These are phyloP conservation scores for Criorhina ranunculi DNA, from an alignment of 2,888 invertebrate species.

Conservation along the genomic window DNA sequence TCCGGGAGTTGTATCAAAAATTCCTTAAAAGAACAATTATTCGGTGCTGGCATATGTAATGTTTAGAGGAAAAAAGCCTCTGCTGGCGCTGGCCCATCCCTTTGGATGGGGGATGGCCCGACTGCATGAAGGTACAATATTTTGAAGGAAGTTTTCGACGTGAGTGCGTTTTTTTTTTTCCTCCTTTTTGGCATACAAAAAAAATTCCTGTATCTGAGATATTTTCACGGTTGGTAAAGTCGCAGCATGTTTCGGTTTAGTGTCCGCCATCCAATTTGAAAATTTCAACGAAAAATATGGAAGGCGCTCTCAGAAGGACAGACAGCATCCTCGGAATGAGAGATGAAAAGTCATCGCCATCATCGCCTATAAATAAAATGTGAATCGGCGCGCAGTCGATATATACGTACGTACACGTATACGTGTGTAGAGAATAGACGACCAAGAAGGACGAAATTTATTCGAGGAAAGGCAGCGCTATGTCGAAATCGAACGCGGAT, in stretches of 20 bases:
- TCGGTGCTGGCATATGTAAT: constrained; percentile 44
- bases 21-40: constrained; percentile 28
- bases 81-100: constrained; percentile 72
- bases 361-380: constrained; percentile 75
- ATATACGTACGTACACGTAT: constrained; percentile 36
- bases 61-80: constrained; percentile 54
- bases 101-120: constrained; percentile 60
- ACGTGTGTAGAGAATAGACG: constrained; percentile 34
- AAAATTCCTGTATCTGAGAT: constrained; percentile 20
- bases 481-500: constrained; percentile 82
- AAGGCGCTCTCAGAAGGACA: constrained; percentile 70
- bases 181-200: not conserved
- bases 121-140: constrained; percentile 65
- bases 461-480: constrained; percentile 73
- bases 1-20: constrained; percentile 49
- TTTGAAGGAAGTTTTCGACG: constrained; percentile 57
- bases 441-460: constrained; percentile 30
- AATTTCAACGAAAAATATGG: constrained; percentile 68
- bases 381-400: constrained; percentile 75
- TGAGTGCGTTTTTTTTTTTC: constrained; percentile 44
- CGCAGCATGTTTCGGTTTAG: not conserved
- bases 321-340: constrained; percentile 68
- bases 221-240: constrained; percentile 3
- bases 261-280: not conserved
- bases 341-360: constrained; percentile 72